Base-by-base conservation (phyloP, 1,140 invertebrate genomes). In the Lutraria rhynchaena region DNA sequence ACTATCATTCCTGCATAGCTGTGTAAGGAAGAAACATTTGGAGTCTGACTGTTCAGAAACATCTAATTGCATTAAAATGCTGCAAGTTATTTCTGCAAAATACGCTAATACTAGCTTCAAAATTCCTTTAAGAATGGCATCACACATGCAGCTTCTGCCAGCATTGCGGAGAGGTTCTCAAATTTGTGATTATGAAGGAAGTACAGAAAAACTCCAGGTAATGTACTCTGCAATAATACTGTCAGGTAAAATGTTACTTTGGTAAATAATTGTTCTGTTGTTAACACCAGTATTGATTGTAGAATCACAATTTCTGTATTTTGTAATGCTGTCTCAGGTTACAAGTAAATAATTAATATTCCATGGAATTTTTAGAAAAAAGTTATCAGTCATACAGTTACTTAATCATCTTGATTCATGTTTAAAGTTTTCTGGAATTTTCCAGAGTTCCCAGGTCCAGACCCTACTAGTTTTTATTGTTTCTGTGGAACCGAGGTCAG, bases 61-160 rank as follows among this genome's bases (percentile, higher is more conserved):
- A n/a, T 0, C 69, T 2, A 27, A 31, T 49, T 78, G 75, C 29
- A 44, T 11, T 4, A 37, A 57, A 31, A 37, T 55, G 17, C n/a
- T 49, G 22, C 22, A 41, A 69, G 19, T 3, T 31, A 53, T 78
- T 15, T 35, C 33, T 22, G n/a, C 49, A 35, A 69, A 69, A 46
- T 78, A 78, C 57, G 33, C 35, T 11, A 46, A 78, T 31, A 67
- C 75, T 15, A 67, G 61, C 35, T 55, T 78, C 27, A 67, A 78
- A 51, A 55, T 78, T 19, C 75, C 49, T 17, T 19, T 69, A n/a
- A 65, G 9, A 13, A 19, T 57, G 2, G 46, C 29, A 29, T 41
- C 24, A 15, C 33, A 24, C 0, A 78, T 33, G 37, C 22, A 9
- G 22, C 27, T 78, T 0, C 33, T 78, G 17, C 75, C 75, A 22